A percentile compares a stretch with the other conserved stretches of the same genome.
phyloP scores from a whole-genome alignment of 1,140 invertebrate species.

The Lamellibrachia luymesi region DNA sequence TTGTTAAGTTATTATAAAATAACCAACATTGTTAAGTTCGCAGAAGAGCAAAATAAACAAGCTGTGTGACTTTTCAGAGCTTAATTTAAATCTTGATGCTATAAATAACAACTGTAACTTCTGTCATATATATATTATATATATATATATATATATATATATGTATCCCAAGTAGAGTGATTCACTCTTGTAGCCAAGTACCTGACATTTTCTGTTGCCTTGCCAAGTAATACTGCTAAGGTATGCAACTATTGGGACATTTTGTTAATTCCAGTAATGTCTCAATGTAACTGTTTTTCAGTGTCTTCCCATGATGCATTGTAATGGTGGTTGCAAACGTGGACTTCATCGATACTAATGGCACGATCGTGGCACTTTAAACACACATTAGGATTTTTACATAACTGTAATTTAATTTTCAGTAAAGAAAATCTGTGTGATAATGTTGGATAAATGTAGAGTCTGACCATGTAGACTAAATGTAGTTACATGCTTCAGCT shows the following conservation, averaged over 20 bases:
- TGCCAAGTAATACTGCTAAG: neutral
- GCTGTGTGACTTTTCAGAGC: neutral
- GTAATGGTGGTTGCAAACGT: no score
- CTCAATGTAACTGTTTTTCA: neutral
- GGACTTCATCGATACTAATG: no score
- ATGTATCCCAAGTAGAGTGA: neutral
- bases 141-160: neutral
- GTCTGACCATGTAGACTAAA: neutral
- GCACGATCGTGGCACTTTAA: no score
- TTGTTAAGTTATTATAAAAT: neutral
- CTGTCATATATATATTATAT: neutral
- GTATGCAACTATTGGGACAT: neutral
- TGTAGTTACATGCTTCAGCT: neutral
- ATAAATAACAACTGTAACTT: neutral
- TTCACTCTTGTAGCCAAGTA: neutral
- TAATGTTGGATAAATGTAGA: no score
- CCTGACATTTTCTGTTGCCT: neutral
- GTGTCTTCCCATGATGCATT: neutral
- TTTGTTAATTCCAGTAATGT: neutral
- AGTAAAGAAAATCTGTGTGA: no score
- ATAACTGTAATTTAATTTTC: no score
- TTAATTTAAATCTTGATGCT: neutral
- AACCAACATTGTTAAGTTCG: neutral
- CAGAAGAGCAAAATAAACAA: neutral
- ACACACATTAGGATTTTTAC: no score